phyloP scores from a whole-genome alignment of 2,797 vertebrate species.

The Artibeus lituratus region DNA sequence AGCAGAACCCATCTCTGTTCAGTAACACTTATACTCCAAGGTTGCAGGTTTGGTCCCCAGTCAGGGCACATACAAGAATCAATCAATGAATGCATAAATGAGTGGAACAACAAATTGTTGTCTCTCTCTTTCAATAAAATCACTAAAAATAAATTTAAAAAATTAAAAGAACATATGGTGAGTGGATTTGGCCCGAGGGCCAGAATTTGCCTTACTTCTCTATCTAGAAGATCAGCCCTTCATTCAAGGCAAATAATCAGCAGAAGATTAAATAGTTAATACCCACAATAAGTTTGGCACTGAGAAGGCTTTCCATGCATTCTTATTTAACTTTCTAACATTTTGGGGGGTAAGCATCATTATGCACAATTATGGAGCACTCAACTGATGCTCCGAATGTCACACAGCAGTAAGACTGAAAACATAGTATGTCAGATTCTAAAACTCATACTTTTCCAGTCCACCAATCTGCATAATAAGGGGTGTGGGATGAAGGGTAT shows the following conservation, averaged over 20 bases:
- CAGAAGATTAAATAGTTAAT: neutral
- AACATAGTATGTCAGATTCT: neutral
- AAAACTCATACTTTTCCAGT: neutral
- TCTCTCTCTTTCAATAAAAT: too few species aligned
- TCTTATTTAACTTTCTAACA: neutral
- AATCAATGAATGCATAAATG: too few species aligned
- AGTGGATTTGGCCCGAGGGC: neutral
- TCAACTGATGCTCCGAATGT: neutral
- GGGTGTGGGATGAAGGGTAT: neutral
- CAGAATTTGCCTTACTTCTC: neutral
- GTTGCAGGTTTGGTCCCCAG: too few species aligned
- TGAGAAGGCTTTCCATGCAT: neutral
- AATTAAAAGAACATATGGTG: neutral
- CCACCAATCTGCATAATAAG: neutral
- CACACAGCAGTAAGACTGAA: neutral
- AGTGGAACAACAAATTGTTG: too few species aligned
- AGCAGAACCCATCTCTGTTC: too few species aligned
- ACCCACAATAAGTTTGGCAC: neutral
- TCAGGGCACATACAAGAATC: too few species aligned
- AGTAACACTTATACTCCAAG: too few species aligned
- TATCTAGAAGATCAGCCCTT: neutral
- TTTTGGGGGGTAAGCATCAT: neutral
- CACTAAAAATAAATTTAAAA: too few species aligned
- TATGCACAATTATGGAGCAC: neutral
- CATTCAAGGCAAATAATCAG: neutral